These are phyloP conservation scores for Pterocles gutturalis DNA, from an alignment of 2,113 vertebrate species.

Conservation along the genomic window DNA sequence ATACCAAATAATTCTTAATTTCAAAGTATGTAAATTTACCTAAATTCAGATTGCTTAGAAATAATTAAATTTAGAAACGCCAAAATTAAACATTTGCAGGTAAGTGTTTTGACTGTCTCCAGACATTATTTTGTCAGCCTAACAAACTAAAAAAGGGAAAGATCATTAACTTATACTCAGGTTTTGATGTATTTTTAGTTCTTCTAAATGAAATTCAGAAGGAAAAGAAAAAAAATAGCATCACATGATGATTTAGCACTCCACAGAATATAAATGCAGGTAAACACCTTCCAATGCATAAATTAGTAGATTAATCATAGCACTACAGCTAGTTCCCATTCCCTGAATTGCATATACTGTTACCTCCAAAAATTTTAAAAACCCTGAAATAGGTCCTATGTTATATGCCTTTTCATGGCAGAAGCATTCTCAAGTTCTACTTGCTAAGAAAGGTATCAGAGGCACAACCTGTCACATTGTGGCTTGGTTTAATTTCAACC, in stretches of 20 bases:
- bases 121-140: background rate
- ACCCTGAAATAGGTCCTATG: background rate
- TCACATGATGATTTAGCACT: background rate
- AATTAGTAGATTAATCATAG: background rate
- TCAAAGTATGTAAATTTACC: background rate
- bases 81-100: background rate
- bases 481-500: background rate
- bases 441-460: background rate
- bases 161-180: background rate
- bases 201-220: background rate
- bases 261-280: background rate
- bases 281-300: background rate
- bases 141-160: background rate
- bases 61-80: background rate
- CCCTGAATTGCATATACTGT: background rate
- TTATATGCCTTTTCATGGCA: background rate
- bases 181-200: background rate
- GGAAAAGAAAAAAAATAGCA: background rate
- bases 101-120: background rate
- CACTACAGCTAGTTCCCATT: background rate
- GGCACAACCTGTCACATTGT: background rate
- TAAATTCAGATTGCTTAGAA: background rate
- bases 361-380: background rate
- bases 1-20: background rate
- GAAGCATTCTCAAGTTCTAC: background rate